Base-by-base conservation (phyloP, 2,888 invertebrate species). In the Ctenicera cuprea region DNA sequence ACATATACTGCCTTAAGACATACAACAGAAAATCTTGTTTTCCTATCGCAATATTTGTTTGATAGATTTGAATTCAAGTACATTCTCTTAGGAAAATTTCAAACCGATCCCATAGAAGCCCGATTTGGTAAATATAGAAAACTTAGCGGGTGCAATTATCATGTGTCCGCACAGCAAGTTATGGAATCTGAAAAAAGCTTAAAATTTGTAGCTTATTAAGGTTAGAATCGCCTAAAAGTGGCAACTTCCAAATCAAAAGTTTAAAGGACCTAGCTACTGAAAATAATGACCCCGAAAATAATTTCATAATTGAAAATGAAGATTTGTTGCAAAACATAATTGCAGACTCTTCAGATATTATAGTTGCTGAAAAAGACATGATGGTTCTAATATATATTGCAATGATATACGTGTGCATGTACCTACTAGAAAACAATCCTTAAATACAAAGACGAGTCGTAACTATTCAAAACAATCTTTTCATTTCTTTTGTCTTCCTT, bases 31-130 rank as follows among this genome's bases (percentile, higher is more conserved):
- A 14, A n/a, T 14, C n/a, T 43, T n/a, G 16, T 43, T 43, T n/a
- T 14, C 16, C 16, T 43, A 14, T 43, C 14, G n/a, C 14, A 43
- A n/a, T 43, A 43, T 43, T 16, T 43, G 8, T 43, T 43, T n/a
- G 14, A 43, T 43, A 16, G 8, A n/a, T 43, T 43, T 14, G 16
- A 43, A 43, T 43, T 43, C 16, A 16, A 43, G 16, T 43, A 43
- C 16, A 16, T 43, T 43, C 43, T 43, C 16, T 43, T 43, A 5
- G 43, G 43, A n/a, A 43, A 43, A 43, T 43, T 43, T 43, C 43
- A 33, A 33, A 33, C 33, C 9, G 33, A 33, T 33, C 33, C 33
- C 33, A 33, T 33, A 33, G 33, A 33, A 43, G 43, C 43, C 16
- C 2, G 43, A 16, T 43, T 43, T 16, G 43, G 43, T 16, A n/a